These are phyloP conservation scores for Drosophila mulleri DNA, from an alignment of 2,888 invertebrate genomes.

Conservation along the genomic window DNA sequence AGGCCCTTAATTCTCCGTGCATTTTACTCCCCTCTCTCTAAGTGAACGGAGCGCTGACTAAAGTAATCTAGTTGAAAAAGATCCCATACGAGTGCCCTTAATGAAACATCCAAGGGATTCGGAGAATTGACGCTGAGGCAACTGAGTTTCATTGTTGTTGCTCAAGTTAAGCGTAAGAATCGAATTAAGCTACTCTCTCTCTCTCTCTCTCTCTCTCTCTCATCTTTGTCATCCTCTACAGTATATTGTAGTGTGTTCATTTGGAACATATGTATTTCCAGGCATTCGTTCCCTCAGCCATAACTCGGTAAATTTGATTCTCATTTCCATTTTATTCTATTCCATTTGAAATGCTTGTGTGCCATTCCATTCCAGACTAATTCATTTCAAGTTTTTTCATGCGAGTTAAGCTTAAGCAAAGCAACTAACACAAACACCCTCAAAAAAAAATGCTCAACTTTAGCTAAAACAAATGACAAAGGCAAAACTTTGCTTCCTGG, in stretches of 20 bases:
- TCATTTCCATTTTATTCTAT: conserved; percentile 7
- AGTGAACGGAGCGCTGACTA: background rate
- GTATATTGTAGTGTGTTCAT: background rate
- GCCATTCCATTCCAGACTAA: conserved; percentile 21
- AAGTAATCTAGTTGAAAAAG: background rate
- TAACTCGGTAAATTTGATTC: background rate
- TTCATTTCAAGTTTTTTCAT: conserved; percentile 26
- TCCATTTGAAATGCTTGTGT: conserved; percentile 3
- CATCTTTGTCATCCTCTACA: background rate
- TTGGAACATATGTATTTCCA: background rate
- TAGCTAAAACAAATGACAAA: conserved; percentile 67
- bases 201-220: background rate
- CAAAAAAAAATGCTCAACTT: conserved; percentile 24
- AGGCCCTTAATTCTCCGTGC: no score
- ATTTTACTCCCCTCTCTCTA: background rate
- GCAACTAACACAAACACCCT: conserved; percentile 21
- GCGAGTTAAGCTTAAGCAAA: conserved; percentile 31
- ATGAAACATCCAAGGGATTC: background rate
- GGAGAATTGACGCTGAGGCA: background rate
- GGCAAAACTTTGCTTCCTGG: conserved; percentile 75
- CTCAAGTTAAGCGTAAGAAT: background rate
- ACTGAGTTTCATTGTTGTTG: background rate
- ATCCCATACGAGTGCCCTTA: no score
- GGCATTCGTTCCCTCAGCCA: background rate
- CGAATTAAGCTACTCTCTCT: background rate